These are phyloP conservation scores for Phaethornis superciliosus DNA, from an alignment of 2,113 vertebrate genomes.

Conservation along the genomic window DNA sequence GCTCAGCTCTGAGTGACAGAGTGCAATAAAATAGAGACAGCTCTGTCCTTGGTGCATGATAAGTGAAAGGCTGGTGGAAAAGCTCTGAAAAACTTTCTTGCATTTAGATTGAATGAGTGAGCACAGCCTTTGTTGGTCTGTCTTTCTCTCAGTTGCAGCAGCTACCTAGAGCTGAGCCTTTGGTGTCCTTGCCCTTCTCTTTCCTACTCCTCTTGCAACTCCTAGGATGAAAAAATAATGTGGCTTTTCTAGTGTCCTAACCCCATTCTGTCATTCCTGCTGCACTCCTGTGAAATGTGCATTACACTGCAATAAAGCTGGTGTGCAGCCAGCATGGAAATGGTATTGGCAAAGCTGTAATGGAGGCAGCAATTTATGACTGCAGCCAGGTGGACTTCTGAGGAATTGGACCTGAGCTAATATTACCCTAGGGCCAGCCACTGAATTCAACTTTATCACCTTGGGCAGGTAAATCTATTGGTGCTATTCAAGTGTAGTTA, in stretches of 20 bases:
- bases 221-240: constrained; percentile 43
- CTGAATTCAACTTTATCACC: not conserved
- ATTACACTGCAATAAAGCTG: constrained; percentile 78
- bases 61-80: constrained; percentile 1
- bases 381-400: constrained; percentile 65
- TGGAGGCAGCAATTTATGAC: constrained; percentile 79
- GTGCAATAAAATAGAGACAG: constrained; percentile 35
- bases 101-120: not conserved
- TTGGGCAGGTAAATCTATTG: not conserved
- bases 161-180: not conserved
- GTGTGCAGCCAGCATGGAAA: constrained; percentile 78
- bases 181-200: not conserved
- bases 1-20: constrained; percentile 34
- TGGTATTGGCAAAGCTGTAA: constrained; percentile 79
- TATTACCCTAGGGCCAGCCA: constrained; percentile 56
- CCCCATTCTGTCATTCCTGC: constrained; percentile 87
- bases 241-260: constrained; percentile 75
- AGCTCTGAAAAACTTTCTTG: not conserved
- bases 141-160: not conserved
- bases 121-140: not conserved
- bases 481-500: not conserved
- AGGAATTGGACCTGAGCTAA: constrained; percentile 67
- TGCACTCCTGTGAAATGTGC: constrained; percentile 71
- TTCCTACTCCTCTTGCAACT: constrained; percentile 11
- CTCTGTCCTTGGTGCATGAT: constrained; percentile 34